Conservation (phyloP, 1,140 invertebrate species). For the Drosophila asahinai region DNA sequence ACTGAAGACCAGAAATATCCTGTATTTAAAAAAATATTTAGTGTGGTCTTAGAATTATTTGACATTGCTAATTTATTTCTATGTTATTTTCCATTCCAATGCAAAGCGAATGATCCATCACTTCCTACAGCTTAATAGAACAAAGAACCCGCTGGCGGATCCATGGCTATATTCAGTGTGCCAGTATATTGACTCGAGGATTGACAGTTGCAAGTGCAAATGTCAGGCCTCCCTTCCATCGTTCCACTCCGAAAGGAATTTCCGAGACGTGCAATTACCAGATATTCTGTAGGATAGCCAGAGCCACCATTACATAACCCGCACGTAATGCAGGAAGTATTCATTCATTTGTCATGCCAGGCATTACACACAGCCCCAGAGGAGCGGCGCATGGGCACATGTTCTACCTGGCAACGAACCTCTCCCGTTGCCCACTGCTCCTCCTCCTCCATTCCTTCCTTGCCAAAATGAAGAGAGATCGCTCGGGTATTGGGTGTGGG, state of each 20-base stretch:
- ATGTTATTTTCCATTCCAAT: background rate
- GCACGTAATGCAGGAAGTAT: slow-evolving; percentile 77
- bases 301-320: slow-evolving; percentile 58
- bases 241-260: slow-evolving; percentile 8
- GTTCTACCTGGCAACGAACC: slow-evolving; percentile 52
- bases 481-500: slow-evolving; percentile 33
- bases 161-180: background rate
- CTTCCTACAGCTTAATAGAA: background rate
- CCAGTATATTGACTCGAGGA: slow-evolving; percentile 20
- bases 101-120: slow-evolving; percentile 24
- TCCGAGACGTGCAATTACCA: slow-evolving; percentile 9
- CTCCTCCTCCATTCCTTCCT: background rate
- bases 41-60: background rate
- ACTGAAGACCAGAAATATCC: background rate
- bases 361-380: slow-evolving; percentile 38
- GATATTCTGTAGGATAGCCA: slow-evolving; percentile 32
- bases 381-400: slow-evolving; percentile 35
- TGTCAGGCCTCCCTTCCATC: slow-evolving; percentile 16
- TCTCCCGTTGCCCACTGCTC: background rate
- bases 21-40: background rate
- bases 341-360: slow-evolving; percentile 78
- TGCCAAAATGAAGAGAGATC: slow-evolving; percentile 27
- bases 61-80: background rate
- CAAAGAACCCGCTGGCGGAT: slow-evolving; percentile 6
- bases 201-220: slow-evolving; percentile 62